These are phyloP conservation scores for Crepidodera aurea DNA, from an alignment of 2,888 invertebrate species.

Conservation along the genomic window DNA sequence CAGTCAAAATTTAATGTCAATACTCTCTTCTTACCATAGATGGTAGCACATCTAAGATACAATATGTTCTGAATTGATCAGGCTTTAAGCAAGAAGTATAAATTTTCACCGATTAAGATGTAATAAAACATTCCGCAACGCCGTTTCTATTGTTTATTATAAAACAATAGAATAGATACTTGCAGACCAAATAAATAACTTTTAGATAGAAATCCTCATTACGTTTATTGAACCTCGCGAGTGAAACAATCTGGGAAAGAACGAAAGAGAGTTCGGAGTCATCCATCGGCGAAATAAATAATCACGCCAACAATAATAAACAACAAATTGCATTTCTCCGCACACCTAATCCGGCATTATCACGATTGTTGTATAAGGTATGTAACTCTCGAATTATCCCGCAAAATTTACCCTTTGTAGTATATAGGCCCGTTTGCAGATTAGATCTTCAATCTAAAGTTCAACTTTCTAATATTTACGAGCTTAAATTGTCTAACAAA, in stretches of 20 bases:
- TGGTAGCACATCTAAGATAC: too few relatives aligned
- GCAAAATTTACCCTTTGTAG: conserved; percentile 6
- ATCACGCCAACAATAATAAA: conserved; percentile 36
- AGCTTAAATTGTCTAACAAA: too few relatives aligned
- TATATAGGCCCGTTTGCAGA: too few relatives aligned
- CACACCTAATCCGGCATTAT: conserved; percentile 41
- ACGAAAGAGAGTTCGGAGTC: background rate
- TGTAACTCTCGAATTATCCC: conserved; percentile 39
- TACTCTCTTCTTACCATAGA: too few relatives aligned
- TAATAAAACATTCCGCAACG: too few relatives aligned
- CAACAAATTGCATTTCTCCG: conserved; percentile 46
- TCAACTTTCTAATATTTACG: too few relatives aligned
- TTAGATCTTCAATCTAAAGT: too few relatives aligned
- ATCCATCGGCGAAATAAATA: conserved; percentile 29
- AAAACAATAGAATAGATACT: background rate
- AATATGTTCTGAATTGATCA: too few relatives aligned
- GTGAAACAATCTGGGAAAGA: conserved; percentile 17
- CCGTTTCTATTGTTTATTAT: background rate
- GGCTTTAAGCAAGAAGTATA: too few relatives aligned
- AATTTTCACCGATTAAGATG: too few relatives aligned
- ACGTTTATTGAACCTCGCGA: background rate
- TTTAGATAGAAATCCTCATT: background rate
- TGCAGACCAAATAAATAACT: background rate
- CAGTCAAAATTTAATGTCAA: too few relatives aligned
- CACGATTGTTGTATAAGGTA: conserved; percentile 39